phyloP scores from a whole-genome alignment of 92 coral and sea anemone genomes.

The Micromussa lordhowensis region DNA sequence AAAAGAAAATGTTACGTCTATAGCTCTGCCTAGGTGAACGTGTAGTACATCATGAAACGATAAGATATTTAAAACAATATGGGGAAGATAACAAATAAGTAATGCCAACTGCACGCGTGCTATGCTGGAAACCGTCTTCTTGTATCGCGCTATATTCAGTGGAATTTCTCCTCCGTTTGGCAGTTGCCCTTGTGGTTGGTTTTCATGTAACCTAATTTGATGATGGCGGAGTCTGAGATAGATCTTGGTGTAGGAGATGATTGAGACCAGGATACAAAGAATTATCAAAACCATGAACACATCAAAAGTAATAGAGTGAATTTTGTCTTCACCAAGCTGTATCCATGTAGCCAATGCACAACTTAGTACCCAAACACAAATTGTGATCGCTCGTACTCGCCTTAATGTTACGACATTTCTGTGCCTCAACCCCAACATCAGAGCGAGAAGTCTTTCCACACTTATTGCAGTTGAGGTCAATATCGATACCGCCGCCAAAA shows the following conservation, averaged over 20 bases:
- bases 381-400: background rate
- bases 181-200: background rate
- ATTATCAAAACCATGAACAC: background rate
- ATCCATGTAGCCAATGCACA: background rate
- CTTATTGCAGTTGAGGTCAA: background rate
- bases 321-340: too few species aligned
- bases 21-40: background rate
- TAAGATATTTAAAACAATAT: background rate
- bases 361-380: too few species aligned
- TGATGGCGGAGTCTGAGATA: background rate
- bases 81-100: background rate
- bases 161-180: background rate
- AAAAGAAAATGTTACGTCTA: background rate
- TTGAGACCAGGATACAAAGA: background rate
- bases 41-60: background rate
- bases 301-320: too few species aligned
- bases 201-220: background rate
- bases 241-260: background rate
- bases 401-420: background rate
- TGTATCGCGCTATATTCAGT: background rate
- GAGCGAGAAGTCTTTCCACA: background rate
- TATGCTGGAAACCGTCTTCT: background rate
- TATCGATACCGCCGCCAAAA: background rate
- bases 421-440: background rate
- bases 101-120: background rate